Evolutionary conservation across 2,113 vertebrate genomes (phyloP), one percentile per base, ranked within the genome.

Genomic region (Spea bombifrons): DNA sequence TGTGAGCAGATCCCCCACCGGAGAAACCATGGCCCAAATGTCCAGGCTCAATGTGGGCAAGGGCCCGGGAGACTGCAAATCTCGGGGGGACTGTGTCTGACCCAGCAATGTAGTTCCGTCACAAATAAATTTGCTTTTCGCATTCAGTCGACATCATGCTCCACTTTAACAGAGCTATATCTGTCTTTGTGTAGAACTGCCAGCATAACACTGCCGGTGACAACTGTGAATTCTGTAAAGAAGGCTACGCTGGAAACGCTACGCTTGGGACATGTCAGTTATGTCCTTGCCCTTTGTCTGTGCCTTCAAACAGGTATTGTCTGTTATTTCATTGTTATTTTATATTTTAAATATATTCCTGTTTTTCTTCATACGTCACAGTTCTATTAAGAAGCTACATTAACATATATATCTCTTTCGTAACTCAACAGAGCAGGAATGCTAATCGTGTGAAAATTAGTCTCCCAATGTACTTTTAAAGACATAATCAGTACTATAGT

Each of bases 181-280:
- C 30, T 86, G 12, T 81, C 57, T 55, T 83, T 88, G 76, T 80
- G 75, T 82, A 99, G 97, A 93, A 92, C 83, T 99, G 97, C 82
- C 87, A 87, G 71, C 88, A 93, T 82, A 93, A 96, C 86, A 94
- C 95, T 0, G 94, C 90, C 0, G 96, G 97, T 8, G 90, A 97
- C 4, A 88, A 88, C 75, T 98, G 97, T 81, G 94, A 98, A 50
- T 90, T 12, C 72, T 99, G 97, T 85, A 92, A 91, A 84, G 94
- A 96, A 0, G 96, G 97, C 75, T 92, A 94, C 86, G 95, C 94
- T 70, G 92, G 93, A 66, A 89, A 90, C 12, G 89, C 94, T 0
- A 82, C 85, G 78, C 89, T 83, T 3, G 90, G 90, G 53, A 88
- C 86, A 74, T 99, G 97, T 74, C 88, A 17, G 0, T 55, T 85